Evolutionary conservation across 2,888 invertebrate genomes (phyloP).

Genomic region (Stenolophus ochropezus): DNA sequence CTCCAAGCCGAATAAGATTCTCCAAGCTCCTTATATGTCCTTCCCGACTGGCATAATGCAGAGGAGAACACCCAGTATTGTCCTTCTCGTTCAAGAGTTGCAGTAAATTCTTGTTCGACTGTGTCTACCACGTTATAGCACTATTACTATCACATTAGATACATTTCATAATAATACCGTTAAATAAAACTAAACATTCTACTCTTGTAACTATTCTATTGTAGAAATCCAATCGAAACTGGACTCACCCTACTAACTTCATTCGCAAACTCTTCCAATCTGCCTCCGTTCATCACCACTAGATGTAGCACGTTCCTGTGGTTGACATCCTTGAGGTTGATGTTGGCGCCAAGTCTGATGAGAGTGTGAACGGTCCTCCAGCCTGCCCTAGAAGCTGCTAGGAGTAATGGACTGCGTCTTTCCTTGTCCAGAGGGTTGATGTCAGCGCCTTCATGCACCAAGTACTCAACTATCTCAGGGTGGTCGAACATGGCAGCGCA

Average conservation of each 20-base stretch:
- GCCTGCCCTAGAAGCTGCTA: constrained; percentile 88
- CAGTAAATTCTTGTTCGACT: constrained; percentile 70
- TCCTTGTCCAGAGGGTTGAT: constrained; percentile 88
- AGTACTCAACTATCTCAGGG: constrained; percentile 82
- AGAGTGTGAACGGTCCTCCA: constrained; percentile 87
- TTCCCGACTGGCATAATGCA: constrained; percentile 92
- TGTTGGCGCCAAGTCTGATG: constrained; percentile 84
- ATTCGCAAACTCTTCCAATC: constrained; percentile 84
- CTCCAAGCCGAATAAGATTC: constrained; percentile 86
- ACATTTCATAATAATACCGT: background rate
- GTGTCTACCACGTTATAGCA: constrained; percentile 67
- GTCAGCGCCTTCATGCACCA: constrained; percentile 80
- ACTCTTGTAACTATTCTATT: no score
- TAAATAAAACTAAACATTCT: background rate
- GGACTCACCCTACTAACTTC: constrained; percentile 80
- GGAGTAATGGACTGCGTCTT: constrained; percentile 84
- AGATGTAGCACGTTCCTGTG: constrained; percentile 90
- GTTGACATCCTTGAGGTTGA: constrained; percentile 85
- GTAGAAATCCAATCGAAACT: background rate
- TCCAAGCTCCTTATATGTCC: constrained; percentile 88
- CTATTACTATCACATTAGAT: background rate
- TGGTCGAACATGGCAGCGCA: constrained; percentile 96
- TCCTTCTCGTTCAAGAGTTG: constrained; percentile 88
- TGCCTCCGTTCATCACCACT: constrained; percentile 89
- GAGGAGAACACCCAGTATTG: constrained; percentile 87